Conservation (phyloP, 2,888 invertebrate species). For the Philopedon plagiatum region DNA sequence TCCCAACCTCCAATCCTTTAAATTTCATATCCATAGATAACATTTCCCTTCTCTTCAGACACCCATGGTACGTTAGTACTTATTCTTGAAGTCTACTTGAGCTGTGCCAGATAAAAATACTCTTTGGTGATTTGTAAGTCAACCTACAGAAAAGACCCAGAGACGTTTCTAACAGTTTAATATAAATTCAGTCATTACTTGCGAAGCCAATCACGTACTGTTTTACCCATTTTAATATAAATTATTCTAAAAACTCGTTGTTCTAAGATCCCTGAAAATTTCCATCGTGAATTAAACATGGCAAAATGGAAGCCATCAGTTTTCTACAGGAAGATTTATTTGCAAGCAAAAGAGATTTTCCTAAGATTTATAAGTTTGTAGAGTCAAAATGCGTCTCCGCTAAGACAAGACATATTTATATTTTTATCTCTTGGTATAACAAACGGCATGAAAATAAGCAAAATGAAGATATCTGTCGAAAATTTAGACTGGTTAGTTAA, state of each 20-base stretch:
- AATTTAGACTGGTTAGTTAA: conserved; percentile 55
- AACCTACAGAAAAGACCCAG: too few relatives aligned
- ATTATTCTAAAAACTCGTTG: conserved; percentile 18
- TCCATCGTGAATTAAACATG: conserved; percentile 45
- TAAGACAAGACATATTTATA: conserved; percentile 66
- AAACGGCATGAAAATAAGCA: conserved; percentile 62
- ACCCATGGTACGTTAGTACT: too few relatives aligned
- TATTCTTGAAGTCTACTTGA: too few relatives aligned
- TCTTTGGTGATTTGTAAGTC: too few relatives aligned
- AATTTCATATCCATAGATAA: too few relatives aligned
- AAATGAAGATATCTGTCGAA: conserved; percentile 66
- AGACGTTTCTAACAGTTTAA: too few relatives aligned
- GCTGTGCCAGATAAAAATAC: too few relatives aligned
- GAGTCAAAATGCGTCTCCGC: conserved; percentile 60
- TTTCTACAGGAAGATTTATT: conserved; percentile 38
- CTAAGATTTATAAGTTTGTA: conserved; percentile 66
- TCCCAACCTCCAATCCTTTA: too few relatives aligned
- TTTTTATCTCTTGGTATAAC: conserved; percentile 64
- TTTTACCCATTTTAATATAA: conserved; percentile 1
- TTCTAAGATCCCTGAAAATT: conserved; percentile 30
- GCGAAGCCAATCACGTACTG: too few relatives aligned
- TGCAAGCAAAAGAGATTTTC: conserved; percentile 51
- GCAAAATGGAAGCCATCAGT: conserved; percentile 44
- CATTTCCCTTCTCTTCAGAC: too few relatives aligned
- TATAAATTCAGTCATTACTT: too few relatives aligned